Conservation (phyloP, 2,797 vertebrate species). For the Clarias pachynema region DNA sequence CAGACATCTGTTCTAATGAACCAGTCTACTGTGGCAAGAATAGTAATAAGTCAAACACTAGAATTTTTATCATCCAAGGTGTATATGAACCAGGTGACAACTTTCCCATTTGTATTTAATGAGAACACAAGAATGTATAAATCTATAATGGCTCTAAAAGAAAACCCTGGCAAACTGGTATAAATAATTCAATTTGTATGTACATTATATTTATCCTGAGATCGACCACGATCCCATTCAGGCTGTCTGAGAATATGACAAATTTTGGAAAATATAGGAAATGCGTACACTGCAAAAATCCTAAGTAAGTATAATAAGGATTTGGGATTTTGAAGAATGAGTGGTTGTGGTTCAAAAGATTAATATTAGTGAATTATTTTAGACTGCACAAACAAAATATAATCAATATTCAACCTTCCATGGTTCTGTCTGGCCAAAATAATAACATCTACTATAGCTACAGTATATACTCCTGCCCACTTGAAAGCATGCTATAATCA, state of each 20-base stretch:
- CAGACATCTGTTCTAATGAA: neutral
- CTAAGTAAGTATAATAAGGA: neutral
- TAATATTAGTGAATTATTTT: neutral
- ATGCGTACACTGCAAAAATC: neutral
- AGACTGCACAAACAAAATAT: neutral
- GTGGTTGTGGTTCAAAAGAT: neutral
- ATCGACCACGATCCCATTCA: neutral
- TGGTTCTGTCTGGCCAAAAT: neutral
- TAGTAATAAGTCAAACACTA: neutral
- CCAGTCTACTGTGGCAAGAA: neutral
- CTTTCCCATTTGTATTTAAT: neutral
- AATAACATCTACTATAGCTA: neutral
- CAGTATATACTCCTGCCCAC: neutral
- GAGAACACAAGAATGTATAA: neutral
- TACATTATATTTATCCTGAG: neutral
- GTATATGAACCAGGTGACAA: neutral
- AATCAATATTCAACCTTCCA: neutral
- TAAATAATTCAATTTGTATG: neutral
- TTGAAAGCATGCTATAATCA: neutral
- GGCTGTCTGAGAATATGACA: neutral
- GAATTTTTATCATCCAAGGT: neutral
- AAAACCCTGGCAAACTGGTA: neutral
- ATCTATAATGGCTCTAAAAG: neutral
- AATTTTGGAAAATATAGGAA: neutral
- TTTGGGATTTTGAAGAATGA: neutral